These are phyloP conservation scores for Rhinella marina DNA, from an alignment of 2,797 vertebrate genomes.

Conservation along the genomic window DNA sequence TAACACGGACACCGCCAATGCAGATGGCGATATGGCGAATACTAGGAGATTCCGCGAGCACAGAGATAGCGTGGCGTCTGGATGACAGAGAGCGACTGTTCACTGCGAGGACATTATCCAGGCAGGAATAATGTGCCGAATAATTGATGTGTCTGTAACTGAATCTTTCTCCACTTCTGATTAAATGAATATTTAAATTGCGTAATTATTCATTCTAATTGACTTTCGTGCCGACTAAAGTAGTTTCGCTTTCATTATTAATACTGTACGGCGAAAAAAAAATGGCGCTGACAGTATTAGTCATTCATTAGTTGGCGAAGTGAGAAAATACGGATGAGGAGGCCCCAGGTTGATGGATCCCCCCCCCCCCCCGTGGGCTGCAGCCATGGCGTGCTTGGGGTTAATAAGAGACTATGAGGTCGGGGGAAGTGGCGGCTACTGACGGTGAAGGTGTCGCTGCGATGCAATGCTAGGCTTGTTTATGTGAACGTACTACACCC, in stretches of 20 bases:
- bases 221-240: conserved; percentile 55
- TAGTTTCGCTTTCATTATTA: conserved; percentile 59
- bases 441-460: neutral
- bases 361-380: neutral
- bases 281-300: conserved; percentile 25
- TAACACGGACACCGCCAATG: neutral
- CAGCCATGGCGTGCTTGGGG: neutral
- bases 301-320: conserved; percentile 23
- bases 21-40: neutral
- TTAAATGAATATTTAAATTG: conserved; percentile 62
- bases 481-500: no score
- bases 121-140: conserved; percentile 51
- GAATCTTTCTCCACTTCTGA: conserved; percentile 55
- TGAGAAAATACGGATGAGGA: neutral
- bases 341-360: neutral
- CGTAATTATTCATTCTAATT: conserved; percentile 59
- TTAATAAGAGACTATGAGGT: neutral
- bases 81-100: neutral
- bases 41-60: neutral
- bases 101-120: neutral
- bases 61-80: neutral
- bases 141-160: conserved; percentile 55
- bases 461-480: neutral
- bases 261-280: conserved; percentile 12
- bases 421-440: no score